phyloP scores from a whole-genome alignment of 2,797 vertebrate species.

The Avahi laniger region DNA sequence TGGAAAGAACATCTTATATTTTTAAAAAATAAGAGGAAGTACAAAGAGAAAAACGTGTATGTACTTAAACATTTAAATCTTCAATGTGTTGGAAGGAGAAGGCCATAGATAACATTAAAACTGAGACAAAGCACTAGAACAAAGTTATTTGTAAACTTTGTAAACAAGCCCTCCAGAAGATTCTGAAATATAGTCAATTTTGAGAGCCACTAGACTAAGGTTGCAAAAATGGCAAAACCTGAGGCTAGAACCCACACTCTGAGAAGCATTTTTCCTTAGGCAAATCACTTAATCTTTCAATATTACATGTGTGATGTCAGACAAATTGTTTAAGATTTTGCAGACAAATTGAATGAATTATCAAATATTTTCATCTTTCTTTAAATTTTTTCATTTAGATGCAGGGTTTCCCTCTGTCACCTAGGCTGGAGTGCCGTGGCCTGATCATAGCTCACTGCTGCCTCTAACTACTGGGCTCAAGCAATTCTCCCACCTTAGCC shows the following conservation, averaged over 20 bases:
- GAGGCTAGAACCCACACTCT: neutral
- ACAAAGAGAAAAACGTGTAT: neutral
- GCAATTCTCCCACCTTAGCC: neutral
- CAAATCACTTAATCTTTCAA: neutral
- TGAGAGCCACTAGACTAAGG: neutral
- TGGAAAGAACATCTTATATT: neutral
- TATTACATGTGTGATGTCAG: neutral
- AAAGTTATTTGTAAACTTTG: slow-evolving; percentile 28
- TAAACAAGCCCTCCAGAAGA: neutral
- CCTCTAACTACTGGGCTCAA: neutral
- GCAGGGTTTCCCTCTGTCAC: neutral
- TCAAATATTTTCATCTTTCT: neutral
- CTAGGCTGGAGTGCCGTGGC: neutral
- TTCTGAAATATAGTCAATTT: neutral
- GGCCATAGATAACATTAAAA: slow-evolving; percentile 10
- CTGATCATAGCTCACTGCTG: neutral
- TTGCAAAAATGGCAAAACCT: neutral
- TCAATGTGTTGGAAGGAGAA: neutral
- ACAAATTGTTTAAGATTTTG: neutral
- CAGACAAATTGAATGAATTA: neutral
- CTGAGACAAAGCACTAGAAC: neutral
- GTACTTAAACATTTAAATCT: neutral
- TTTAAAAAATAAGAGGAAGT: neutral
- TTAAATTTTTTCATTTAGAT: neutral
- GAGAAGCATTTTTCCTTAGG: neutral